Evolutionary conservation across 2,888 invertebrate genomes (phyloP).

Genomic region (Griposia aprilina): DNA sequence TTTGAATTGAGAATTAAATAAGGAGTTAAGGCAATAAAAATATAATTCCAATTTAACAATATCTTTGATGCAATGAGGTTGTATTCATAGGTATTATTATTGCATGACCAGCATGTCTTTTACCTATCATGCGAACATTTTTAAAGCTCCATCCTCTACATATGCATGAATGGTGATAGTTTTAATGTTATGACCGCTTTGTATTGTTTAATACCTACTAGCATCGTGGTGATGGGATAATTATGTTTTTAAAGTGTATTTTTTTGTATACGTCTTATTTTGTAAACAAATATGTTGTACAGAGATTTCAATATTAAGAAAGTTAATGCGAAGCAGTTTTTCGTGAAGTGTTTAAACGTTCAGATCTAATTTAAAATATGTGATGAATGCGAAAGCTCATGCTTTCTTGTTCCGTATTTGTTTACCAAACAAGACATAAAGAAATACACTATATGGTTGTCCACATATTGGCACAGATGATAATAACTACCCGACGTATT

Average conservation of each 20-base stretch:
- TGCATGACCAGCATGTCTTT: slow-evolving; percentile 65
- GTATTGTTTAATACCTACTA: slow-evolving; percentile 46
- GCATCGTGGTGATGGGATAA: slow-evolving; percentile 68
- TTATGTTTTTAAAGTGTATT: slow-evolving; percentile 28
- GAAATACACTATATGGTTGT: neutral
- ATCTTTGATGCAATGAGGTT: slow-evolving; percentile 15
- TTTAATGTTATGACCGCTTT: slow-evolving; percentile 50
- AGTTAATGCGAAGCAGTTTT: too few species aligned
- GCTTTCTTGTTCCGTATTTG: neutral
- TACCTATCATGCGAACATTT: slow-evolving; percentile 38
- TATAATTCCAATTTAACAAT: neutral
- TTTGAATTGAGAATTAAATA: neutral
- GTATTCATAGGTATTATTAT: slow-evolving; percentile 25
- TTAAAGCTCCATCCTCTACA: slow-evolving; percentile 33
- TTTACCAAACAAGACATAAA: slow-evolving; percentile 27
- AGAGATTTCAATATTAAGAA: too few species aligned
- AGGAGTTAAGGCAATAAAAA: neutral
- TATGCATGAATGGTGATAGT: slow-evolving; percentile 65
- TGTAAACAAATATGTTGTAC: neutral
- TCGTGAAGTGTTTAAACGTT: too few species aligned
- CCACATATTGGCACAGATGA: neutral
- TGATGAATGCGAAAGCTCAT: too few species aligned
- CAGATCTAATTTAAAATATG: too few species aligned
- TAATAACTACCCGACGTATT: slow-evolving; percentile 59
- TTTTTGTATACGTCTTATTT: neutral